phyloP scores from a whole-genome alignment of 2,888 invertebrate genomes.

The Drepanosiphum platanoidis region DNA sequence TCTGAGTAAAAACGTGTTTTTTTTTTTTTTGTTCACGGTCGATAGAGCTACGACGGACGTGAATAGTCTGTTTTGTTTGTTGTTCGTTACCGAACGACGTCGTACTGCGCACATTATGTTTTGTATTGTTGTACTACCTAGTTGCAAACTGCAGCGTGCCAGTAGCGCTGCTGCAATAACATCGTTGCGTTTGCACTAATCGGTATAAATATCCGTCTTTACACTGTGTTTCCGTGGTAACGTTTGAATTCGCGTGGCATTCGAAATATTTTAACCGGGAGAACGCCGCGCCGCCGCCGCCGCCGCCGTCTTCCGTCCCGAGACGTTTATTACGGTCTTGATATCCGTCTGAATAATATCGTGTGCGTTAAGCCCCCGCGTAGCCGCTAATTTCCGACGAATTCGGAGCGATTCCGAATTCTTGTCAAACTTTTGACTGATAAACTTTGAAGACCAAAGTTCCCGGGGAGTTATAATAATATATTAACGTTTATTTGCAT shows the following conservation, averaged over 20 bases:
- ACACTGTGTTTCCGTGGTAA: not conserved
- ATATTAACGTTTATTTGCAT: conserved; percentile 25
- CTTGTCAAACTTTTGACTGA: not conserved
- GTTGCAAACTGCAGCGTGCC: too few species aligned
- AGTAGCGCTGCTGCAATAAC: too few species aligned
- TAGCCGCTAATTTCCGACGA: not conserved
- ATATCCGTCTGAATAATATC: not conserved
- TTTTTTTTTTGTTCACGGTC: too few species aligned
- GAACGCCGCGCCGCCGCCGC: not conserved
- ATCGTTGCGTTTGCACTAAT: too few species aligned
- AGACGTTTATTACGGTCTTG: conserved; percentile 31
- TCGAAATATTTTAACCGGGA: not conserved
- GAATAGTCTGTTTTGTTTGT: too few species aligned
- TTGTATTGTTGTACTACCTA: too few species aligned
- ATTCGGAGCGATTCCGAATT: conserved; percentile 25
- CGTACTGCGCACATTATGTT: too few species aligned
- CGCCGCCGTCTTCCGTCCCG: not conserved
- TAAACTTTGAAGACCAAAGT: not conserved
- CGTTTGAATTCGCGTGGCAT: too few species aligned
- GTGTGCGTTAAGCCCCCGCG: not conserved
- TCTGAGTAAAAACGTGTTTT: too few species aligned
- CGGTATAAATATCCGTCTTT: not conserved
- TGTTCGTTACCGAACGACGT: too few species aligned
- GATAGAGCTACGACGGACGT: too few species aligned
- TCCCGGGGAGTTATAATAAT: not conserved